Evolutionary conservation across 2,888 invertebrate genomes (phyloP).

Genomic region (Drosophila nr. medialis): DNA sequence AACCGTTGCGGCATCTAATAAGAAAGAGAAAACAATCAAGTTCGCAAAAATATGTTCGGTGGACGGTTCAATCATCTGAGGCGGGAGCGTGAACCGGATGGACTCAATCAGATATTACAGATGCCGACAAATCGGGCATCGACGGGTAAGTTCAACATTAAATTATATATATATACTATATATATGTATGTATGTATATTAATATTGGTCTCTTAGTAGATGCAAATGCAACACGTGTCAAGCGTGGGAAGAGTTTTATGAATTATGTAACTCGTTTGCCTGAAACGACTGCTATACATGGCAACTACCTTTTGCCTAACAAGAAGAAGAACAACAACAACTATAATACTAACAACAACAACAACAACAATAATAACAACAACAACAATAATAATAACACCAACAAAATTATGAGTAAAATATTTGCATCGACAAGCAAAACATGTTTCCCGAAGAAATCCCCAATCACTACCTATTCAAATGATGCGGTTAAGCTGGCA

Average conservation of each 20-base stretch:
- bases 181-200: not conserved
- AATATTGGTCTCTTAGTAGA: not conserved
- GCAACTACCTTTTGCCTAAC: conserved; percentile 39
- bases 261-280: conserved; percentile 7
- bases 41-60: conserved; percentile 46
- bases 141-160: conserved; percentile 14
- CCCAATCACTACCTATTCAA: not conserved
- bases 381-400: not conserved
- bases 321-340: not conserved
- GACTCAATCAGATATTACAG: conserved; percentile 41
- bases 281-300: not conserved
- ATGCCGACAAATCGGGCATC: not conserved
- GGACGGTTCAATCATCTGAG: conserved; percentile 33
- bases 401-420: not conserved
- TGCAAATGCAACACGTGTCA: not conserved
- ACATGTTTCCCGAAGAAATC: conserved; percentile 12
- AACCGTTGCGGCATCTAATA: not conserved
- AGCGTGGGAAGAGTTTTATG: conserved; percentile 17
- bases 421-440: not conserved
- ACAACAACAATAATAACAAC: not conserved
- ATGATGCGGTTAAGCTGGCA: not conserved
- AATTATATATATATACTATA: not conserved
- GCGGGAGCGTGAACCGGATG: conserved; percentile 41
- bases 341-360: not conserved
- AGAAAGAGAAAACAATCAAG: not conserved